These are phyloP conservation scores for Sebastes alutus DNA, from an alignment of 2,797 vertebrate genomes.

Conservation along the genomic window DNA sequence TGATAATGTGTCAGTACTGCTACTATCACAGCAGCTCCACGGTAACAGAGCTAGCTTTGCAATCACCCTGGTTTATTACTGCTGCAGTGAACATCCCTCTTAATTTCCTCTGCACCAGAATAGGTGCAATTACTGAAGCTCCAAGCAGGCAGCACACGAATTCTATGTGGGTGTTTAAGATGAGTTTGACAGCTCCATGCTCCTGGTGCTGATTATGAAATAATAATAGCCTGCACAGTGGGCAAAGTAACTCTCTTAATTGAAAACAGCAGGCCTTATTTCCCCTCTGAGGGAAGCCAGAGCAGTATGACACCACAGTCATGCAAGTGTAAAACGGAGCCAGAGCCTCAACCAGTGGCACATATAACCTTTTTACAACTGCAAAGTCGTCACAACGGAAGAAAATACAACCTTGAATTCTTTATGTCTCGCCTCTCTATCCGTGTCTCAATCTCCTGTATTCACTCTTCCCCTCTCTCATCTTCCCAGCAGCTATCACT, in stretches of 20 bases:
- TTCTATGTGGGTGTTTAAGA: constrained; percentile 10
- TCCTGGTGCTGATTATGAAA: constrained; percentile 51
- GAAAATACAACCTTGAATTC: neutral
- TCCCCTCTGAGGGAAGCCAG: constrained; percentile 17
- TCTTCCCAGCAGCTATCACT: neutral
- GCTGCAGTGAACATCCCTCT: neutral
- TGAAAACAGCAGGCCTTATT: constrained; percentile 63
- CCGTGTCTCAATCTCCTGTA: neutral
- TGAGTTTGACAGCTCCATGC: constrained; percentile 10
- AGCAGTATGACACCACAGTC: constrained; percentile 33
- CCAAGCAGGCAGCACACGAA: neutral
- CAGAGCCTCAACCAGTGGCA: neutral
- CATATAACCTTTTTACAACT: constrained; percentile 7
- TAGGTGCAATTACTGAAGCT: neutral
- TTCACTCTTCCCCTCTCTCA: neutral
- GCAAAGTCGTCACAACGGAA: constrained; percentile 30
- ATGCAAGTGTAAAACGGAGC: constrained; percentile 23
- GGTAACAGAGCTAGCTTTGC: neutral
- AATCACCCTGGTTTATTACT: neutral
- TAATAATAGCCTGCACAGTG: constrained; percentile 47
- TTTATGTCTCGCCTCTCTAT: neutral
- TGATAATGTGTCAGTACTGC: neutral
- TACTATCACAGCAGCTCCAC: neutral
- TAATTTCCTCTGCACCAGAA: neutral
- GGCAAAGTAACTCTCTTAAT: constrained; percentile 45